Conservation (phyloP, 2,888 invertebrate genomes). For the Mythimna loreyi region DNA sequence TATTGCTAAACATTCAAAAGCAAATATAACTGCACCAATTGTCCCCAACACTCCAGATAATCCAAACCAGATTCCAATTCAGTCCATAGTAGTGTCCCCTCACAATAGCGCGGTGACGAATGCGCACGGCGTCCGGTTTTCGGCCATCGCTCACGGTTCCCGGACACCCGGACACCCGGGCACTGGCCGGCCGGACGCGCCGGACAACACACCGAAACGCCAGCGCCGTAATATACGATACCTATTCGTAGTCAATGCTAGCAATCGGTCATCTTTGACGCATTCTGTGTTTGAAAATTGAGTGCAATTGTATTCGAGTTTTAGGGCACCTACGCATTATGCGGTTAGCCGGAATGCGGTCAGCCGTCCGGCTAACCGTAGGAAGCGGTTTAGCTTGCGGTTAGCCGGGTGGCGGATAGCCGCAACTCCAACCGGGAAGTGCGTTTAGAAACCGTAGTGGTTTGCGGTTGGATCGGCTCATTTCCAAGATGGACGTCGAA, state of each 20-base stretch:
- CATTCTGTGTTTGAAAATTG: slow-evolving; percentile 34
- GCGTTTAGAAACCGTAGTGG: background rate
- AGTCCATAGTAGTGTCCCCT: slow-evolving; percentile 50
- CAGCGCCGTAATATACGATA: slow-evolving; percentile 57
- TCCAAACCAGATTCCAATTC: slow-evolving; percentile 45
- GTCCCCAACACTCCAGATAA: slow-evolving; percentile 12
- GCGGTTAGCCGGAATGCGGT: too few species aligned
- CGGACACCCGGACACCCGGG: slow-evolving; percentile 46
- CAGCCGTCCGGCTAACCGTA: too few species aligned
- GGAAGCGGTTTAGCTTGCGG: too few species aligned
- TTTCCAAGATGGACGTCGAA: background rate
- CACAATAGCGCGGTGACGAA: slow-evolving; percentile 73
- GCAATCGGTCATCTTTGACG: slow-evolving; percentile 62
- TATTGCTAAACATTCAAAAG: background rate
- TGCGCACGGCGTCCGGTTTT: slow-evolving; percentile 72
- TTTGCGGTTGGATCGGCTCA: background rate
- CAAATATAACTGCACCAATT: background rate
- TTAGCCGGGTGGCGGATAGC: background rate
- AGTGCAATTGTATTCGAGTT: slow-evolving; percentile 27
- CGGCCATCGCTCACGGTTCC: slow-evolving; percentile 73
- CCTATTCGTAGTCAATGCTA: slow-evolving; percentile 46
- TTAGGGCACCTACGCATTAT: too few species aligned
- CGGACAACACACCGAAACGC: slow-evolving; percentile 66
- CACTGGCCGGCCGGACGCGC: slow-evolving; percentile 63
- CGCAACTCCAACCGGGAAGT: background rate